These are phyloP conservation scores for Elephantulus edwardii DNA, from an alignment of 2,113 vertebrate genomes.

Conservation along the genomic window DNA sequence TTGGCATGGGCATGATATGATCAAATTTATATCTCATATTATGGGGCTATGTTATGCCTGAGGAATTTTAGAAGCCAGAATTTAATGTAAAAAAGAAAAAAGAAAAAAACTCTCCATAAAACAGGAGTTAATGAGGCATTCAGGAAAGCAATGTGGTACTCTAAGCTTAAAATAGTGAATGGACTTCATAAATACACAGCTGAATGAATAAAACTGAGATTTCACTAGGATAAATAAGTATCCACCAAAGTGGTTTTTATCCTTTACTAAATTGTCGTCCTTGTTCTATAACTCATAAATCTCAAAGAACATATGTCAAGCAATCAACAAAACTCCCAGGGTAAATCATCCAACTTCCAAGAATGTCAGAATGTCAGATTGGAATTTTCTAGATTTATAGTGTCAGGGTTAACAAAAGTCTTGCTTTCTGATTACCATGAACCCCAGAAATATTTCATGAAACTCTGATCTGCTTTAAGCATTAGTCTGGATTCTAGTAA, in stretches of 20 bases:
- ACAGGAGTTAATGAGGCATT: not conserved
- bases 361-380: not conserved
- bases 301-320: not conserved
- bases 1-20: not conserved
- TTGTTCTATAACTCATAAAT: not conserved
- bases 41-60: not conserved
- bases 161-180: conserved; percentile 35
- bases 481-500: not conserved
- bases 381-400: not conserved
- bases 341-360: not conserved
- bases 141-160: not conserved
- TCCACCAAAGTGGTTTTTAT: not conserved
- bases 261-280: not conserved
- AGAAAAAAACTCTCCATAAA: too few species aligned
- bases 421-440: not conserved
- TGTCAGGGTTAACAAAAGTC: not conserved
- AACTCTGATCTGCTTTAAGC: not conserved
- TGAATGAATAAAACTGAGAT: not conserved
- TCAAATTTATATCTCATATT: conserved; percentile 3
- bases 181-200: not conserved
- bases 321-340: not conserved
- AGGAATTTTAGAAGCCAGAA: conserved; percentile 1
- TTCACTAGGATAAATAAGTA: not conserved
- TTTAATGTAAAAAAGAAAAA: conserved; percentile 10
- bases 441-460: not conserved